A percentile compares a stretch with the other conserved stretches of the same genome.
Conservation (phyloP, 1,140 invertebrate species). For the Geopemphigus sp. region DNA sequence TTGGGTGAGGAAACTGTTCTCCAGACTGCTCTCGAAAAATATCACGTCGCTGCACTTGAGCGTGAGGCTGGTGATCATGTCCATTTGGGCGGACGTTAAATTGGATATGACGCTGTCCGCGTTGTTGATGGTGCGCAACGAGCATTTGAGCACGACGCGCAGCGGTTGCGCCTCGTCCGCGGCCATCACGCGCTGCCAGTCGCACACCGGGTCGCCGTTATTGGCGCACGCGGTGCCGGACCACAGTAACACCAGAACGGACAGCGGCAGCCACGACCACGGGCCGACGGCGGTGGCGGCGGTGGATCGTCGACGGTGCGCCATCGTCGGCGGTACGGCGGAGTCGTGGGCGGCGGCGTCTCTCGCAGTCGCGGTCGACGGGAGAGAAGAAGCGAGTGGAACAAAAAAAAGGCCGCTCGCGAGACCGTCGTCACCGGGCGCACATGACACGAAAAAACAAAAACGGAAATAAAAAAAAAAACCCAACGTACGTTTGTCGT, state of each 20-base stretch:
- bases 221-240: constrained; percentile 4
- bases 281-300: background rate
- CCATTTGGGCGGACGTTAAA: constrained; percentile 63
- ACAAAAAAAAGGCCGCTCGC: background rate
- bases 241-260: background rate
- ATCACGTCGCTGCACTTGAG: constrained; percentile 77
- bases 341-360: background rate
- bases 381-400: too few relatives aligned
- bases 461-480: too few relatives aligned
- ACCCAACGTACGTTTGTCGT: background rate
- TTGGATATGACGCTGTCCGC: constrained; percentile 69
- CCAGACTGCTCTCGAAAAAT: constrained; percentile 73
- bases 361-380: background rate
- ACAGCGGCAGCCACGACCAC: constrained; percentile 17
- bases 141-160: constrained; percentile 65
- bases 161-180: constrained; percentile 64
- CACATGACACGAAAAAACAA: constrained; percentile 19
- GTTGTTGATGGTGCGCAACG: constrained; percentile 68
- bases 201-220: constrained; percentile 54
- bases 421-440: constrained; percentile 36
- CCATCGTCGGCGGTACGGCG: constrained; percentile 16
- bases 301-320: constrained; percentile 16
- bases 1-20: constrained; percentile 71
- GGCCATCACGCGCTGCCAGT: constrained; percentile 58
- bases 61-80: constrained; percentile 66